phyloP scores from a whole-genome alignment of 2,888 invertebrate species.

The Cotesia congregata region DNA sequence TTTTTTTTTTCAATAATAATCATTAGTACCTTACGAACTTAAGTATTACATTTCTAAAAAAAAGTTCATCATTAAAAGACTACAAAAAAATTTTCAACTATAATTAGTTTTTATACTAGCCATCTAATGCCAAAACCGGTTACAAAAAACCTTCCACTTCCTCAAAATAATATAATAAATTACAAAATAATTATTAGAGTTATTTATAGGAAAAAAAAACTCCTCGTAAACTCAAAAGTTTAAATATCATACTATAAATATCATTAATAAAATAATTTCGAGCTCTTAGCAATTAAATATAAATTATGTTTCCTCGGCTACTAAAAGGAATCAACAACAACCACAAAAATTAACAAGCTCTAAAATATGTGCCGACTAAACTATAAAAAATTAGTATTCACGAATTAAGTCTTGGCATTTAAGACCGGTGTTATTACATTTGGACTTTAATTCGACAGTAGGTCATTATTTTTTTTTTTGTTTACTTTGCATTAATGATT shows the following conservation, averaged over 20 bases:
- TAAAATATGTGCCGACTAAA: background rate
- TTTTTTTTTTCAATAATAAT: too few species aligned
- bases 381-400: background rate
- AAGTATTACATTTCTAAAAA: background rate
- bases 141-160: background rate
- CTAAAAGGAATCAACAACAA: background rate
- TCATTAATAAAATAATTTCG: background rate
- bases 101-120: background rate
- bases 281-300: background rate
- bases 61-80: background rate
- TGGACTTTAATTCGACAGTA: background rate
- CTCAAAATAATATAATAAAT: background rate
- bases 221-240: background rate
- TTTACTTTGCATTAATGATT: conserved; percentile 21
- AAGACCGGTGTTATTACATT: background rate
- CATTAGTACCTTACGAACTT: background rate
- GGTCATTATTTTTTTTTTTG: conserved; percentile 12
- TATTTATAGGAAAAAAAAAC: background rate
- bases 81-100: background rate
- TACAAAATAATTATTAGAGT: background rate
- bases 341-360: background rate
- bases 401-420: background rate
- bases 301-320: background rate
- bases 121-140: background rate
- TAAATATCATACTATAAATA: background rate